phyloP scores from a whole-genome alignment of 2,797 vertebrate genomes.

The Epinephelus awoara region DNA sequence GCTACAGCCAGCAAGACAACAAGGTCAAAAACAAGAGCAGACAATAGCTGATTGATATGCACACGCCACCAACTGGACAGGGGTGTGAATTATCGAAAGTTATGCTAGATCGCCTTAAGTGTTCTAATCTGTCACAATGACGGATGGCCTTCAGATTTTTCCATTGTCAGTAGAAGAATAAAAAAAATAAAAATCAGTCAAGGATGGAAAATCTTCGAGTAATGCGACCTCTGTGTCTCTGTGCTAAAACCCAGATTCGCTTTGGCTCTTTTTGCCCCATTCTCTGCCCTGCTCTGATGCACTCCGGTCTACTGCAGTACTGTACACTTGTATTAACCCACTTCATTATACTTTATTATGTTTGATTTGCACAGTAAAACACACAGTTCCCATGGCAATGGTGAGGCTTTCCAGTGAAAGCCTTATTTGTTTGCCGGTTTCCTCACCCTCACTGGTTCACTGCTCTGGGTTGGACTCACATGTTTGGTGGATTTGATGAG shows the following conservation, averaged over 20 bases:
- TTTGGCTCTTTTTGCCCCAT: conserved; percentile 19
- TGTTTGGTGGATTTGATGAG: conserved; percentile 73
- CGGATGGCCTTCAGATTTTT: no score
- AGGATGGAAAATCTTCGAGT: no score
- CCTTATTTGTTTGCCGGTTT: conserved; percentile 74
- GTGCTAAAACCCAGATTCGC: conserved; percentile 26
- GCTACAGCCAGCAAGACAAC: no score
- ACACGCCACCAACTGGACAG: no score
- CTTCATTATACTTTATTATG: conserved; percentile 74
- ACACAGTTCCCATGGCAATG: conserved; percentile 77
- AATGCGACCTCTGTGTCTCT: conserved; percentile 6
- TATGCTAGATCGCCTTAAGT: no score
- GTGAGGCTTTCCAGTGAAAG: conserved; percentile 67
- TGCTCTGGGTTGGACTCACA: conserved; percentile 67
- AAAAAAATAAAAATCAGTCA: no score
- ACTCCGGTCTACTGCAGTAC: conserved; percentile 44
- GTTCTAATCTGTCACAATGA: no score
- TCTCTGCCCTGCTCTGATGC: conserved; percentile 30
- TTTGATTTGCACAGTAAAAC: conserved; percentile 77
- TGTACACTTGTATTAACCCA: conserved; percentile 58
- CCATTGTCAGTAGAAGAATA: no score
- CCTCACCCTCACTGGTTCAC: conserved; percentile 67
- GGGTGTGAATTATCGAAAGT: no score
- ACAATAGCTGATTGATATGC: no score
- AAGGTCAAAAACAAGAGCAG: no score